Conservation (phyloP, 2,113 vertebrate genomes). For the Salvelinus fontinalis region DNA sequence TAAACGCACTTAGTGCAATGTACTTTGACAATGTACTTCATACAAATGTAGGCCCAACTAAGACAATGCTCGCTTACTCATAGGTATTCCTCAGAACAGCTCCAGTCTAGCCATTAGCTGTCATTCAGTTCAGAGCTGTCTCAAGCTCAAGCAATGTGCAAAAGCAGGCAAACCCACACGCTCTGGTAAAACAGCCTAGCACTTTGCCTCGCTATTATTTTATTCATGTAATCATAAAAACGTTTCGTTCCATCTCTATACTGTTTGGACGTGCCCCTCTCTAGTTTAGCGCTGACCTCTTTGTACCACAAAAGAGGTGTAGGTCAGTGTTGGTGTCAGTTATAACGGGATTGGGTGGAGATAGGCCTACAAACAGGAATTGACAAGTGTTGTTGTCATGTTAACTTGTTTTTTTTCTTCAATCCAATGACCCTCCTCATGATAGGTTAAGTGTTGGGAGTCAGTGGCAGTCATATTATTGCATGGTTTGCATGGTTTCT, state of each 20-base stretch:
- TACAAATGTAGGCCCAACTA: no score
- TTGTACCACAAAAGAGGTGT: constrained; percentile 23
- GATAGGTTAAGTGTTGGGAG: constrained; percentile 33
- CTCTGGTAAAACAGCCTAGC: constrained; percentile 43
- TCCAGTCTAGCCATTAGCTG: not conserved
- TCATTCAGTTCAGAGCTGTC: constrained; percentile 3
- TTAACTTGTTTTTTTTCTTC: constrained; percentile 47
- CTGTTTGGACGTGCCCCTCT: constrained; percentile 18
- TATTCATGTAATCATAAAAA: constrained; percentile 56
- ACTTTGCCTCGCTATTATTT: constrained; percentile 53
- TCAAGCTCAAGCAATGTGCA: not conserved
- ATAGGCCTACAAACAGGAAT: constrained; percentile 34
- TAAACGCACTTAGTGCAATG: no score
- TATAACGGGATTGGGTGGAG: constrained; percentile 15
- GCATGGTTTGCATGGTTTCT: constrained; percentile 43
- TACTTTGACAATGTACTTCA: no score
- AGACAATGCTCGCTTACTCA: not conserved
- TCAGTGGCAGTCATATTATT: constrained; percentile 4
- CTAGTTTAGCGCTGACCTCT: constrained; percentile 21
- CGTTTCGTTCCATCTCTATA: constrained; percentile 20
- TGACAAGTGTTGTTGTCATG: constrained; percentile 54
- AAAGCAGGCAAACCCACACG: constrained; percentile 33
- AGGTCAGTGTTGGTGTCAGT: not conserved
- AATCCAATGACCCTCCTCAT: constrained; percentile 38
- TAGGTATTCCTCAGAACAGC: no score